phyloP scores from a whole-genome alignment of 53 echinoderm and acorn worm species.

The Glandiceps talaboti region DNA sequence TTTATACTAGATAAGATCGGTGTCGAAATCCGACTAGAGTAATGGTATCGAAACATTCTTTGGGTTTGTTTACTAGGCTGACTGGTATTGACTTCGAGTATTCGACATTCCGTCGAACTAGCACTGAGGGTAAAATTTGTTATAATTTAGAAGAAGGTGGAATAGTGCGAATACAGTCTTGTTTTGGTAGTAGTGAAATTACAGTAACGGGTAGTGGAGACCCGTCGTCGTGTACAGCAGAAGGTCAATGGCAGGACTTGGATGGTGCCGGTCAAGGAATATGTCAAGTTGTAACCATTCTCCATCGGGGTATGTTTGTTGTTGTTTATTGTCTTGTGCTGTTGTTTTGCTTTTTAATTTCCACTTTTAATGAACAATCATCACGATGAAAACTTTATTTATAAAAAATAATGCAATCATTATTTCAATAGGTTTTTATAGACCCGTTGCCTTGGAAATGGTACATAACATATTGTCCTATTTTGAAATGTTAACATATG shows the following conservation, averaged over 20 bases:
- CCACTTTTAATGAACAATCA: too few relatives aligned
- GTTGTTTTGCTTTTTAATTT: too few relatives aligned
- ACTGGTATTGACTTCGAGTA: constrained; percentile 65
- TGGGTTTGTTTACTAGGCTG: constrained; percentile 39
- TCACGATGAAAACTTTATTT: too few relatives aligned
- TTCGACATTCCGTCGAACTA: constrained; percentile 35
- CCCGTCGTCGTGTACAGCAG: background rate
- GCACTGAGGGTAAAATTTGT: constrained; percentile 51
- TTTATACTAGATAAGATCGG: too few relatives aligned
- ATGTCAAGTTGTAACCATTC: background rate
- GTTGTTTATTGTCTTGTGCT: too few relatives aligned
- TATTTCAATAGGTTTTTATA: too few relatives aligned
- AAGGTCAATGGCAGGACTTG: background rate
- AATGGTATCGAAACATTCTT: too few relatives aligned
- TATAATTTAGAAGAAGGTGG: constrained; percentile 70
- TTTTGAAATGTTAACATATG: too few relatives aligned
- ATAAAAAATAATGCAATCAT: too few relatives aligned
- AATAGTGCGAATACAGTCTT: constrained; percentile 22
- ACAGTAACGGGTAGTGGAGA: background rate
- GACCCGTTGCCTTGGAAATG: too few relatives aligned
- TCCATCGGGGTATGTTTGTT: background rate
- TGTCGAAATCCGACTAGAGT: too few relatives aligned
- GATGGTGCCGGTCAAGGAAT: background rate
- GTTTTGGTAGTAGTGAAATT: background rate
- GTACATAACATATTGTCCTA: too few relatives aligned